A percentile compares a stretch with the other conserved stretches of the same genome.
phyloP scores from a whole-genome alignment of 2,797 vertebrate species.

The Pangasius sanitwongsei region DNA sequence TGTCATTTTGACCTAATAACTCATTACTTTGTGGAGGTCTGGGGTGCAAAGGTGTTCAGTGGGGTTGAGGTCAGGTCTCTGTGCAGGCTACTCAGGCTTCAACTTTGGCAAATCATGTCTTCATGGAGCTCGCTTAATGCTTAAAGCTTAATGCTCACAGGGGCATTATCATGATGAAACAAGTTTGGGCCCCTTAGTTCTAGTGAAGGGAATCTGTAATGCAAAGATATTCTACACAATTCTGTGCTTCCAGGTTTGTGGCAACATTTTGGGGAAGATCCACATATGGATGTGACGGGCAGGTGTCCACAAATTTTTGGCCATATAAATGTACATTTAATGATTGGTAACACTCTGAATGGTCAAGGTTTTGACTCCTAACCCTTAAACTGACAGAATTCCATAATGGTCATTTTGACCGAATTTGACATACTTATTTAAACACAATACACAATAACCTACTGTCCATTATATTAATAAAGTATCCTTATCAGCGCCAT shows the following conservation, averaged over 20 bases:
- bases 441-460: background rate
- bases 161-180: too few species aligned
- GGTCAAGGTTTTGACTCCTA: background rate
- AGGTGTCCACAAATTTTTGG: slow-evolving; percentile 11
- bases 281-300: background rate
- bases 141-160: too few species aligned
- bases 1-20: background rate
- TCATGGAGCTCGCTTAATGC: background rate
- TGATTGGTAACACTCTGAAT: background rate
- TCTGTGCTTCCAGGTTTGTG: background rate
- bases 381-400: background rate
- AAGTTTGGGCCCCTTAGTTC: background rate
- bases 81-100: background rate
- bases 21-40: background rate
- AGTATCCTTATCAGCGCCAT: background rate
- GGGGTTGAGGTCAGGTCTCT: background rate
- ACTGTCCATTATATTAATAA: background rate
- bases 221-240: background rate
- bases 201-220: background rate
- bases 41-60: background rate
- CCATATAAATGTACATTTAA: background rate
- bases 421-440: background rate
- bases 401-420: background rate
- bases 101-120: background rate
- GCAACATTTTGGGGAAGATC: background rate